phyloP scores from a whole-genome alignment of 2,113 vertebrate species.

The Andinoacara biseriatus region DNA sequence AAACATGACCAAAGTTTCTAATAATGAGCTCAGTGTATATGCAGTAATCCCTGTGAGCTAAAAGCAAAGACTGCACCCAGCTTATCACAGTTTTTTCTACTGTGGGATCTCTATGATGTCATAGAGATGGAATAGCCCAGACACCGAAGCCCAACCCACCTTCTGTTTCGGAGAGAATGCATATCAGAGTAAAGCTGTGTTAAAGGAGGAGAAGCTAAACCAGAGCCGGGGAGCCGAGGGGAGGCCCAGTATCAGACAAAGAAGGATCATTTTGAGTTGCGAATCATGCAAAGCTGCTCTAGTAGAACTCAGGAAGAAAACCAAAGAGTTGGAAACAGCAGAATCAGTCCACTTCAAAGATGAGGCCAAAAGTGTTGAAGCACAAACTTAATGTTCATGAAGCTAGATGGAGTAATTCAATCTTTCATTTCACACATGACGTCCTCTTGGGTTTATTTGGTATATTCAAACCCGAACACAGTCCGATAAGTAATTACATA shows the following conservation, averaged over 20 bases:
- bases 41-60: too few species aligned
- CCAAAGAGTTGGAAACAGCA: not conserved
- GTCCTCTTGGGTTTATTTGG: not conserved
- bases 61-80: too few species aligned
- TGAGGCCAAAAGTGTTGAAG: not conserved
- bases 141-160: not conserved
- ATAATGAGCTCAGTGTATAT: too few species aligned
- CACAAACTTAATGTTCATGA: not conserved
- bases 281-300: not conserved
- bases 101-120: not conserved
- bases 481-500: not conserved
- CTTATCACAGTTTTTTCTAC: not conserved
- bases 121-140: not conserved
- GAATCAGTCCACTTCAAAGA: not conserved
- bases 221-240: not conserved
- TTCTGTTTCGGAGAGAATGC: not conserved
- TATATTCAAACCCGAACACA: not conserved
- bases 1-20: too few species aligned
- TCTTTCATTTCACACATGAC: conserved; percentile 24
- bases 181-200: not conserved
- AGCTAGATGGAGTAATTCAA: not conserved
- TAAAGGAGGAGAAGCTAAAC: not conserved
- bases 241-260: not conserved
- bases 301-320: not conserved
- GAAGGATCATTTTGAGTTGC: not conserved